Evolutionary conservation across 2,797 vertebrate genomes (phyloP), one percentile per base, ranked within the genome.

Genomic region (Triplophysa bombifrons): DNA sequence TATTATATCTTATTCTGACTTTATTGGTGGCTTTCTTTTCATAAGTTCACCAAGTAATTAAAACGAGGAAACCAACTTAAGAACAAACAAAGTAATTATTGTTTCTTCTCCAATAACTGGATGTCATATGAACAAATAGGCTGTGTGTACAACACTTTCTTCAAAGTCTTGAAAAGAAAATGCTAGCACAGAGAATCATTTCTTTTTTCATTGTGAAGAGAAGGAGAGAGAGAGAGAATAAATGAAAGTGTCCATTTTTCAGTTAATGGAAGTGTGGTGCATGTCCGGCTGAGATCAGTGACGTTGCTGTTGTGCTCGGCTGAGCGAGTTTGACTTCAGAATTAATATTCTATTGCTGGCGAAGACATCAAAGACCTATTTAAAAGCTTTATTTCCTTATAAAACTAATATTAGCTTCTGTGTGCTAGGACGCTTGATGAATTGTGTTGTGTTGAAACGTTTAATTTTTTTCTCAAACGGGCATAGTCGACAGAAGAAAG

Each of bases 251-350:
- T 72, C 63, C 22, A 76, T 79, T 72, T 71, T 44, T 72, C 41
- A 76, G 44, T 67, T 80, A 70, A 69, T 74, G 78, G 30, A 61
- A 61, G 64, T 74, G 53, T 61, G 30, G 55, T 79, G 60, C 71
- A 41, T 68, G 48, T 69, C 46, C 34, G 46, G 12, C n/a, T 44
- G 48, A 81, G 46, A 69, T 76, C 38, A 64, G 72, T 69, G 48
- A 75, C 27, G 22, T 65, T 79, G 72, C 34, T 72, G 53, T 63
- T 78, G 30, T 50, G 75, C n/a, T 85, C 83, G 73, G 87, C 87
- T 89, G 88, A 90, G 91, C 89, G 86, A 81, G 1, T 65, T 16
- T 48, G 50, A 66, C 19, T 77, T 73, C 20, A 50, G n/a, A 72
- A 56, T 65, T 60, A 66, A 67, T 73, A 66, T 51, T 63, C 34